These are phyloP conservation scores for Climacteris rufus DNA, from an alignment of 2,113 vertebrate genomes.

Conservation along the genomic window DNA sequence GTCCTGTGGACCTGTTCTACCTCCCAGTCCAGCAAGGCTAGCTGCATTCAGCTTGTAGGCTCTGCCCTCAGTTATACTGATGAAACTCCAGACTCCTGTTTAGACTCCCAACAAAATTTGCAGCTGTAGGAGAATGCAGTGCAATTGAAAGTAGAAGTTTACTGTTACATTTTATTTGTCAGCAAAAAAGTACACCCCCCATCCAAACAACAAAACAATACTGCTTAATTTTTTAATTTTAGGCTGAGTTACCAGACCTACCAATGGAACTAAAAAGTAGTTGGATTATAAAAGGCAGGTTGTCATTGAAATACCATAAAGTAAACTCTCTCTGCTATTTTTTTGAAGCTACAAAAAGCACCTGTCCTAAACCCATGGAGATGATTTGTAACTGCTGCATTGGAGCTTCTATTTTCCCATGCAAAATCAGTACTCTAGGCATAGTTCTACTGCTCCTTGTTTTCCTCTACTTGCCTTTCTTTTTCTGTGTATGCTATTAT, in stretches of 20 bases:
- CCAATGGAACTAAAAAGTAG: background rate
- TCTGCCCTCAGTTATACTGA: background rate
- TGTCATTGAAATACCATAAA: background rate
- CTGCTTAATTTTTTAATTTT: background rate
- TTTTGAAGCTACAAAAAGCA: background rate
- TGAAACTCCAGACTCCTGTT: background rate
- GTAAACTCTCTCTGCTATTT: background rate
- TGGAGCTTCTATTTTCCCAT: background rate
- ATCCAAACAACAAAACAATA: background rate
- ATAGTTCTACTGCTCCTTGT: background rate
- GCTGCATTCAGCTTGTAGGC: background rate
- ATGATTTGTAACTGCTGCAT: background rate
- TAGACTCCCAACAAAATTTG: background rate
- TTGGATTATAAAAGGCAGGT: background rate
- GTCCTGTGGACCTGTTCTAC: background rate
- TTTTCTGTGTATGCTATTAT: accelerated
- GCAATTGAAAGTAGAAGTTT: background rate
- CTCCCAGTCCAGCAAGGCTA: background rate
- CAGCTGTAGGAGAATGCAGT: background rate
- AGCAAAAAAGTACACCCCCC: background rate
- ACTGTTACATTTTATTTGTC: background rate
- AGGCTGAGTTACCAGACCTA: background rate
- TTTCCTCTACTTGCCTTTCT: background rate
- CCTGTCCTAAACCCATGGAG: background rate
- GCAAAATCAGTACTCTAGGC: background rate